phyloP scores from a whole-genome alignment of 2,888 invertebrate genomes.

The Gandaritis pyraliata region DNA sequence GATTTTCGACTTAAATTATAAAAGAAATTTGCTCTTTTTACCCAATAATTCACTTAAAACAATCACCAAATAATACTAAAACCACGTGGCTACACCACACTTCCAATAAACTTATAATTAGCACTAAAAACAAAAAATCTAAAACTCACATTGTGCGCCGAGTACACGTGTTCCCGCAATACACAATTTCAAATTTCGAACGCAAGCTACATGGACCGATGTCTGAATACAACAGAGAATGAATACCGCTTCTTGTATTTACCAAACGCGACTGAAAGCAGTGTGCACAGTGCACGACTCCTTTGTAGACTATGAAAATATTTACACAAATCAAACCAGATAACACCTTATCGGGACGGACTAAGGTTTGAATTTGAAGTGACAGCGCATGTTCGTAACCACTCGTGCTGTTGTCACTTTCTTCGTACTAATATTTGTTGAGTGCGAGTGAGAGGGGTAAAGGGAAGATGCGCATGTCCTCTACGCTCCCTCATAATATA shows the following conservation, averaged over 20 bases:
- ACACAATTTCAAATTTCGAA: slow-evolving; percentile 31
- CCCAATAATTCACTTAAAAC: not conserved
- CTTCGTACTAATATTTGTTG: slow-evolving; percentile 43
- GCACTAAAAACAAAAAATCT: slow-evolving; percentile 19
- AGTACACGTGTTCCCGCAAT: slow-evolving; percentile 39
- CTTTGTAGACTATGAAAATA: slow-evolving; percentile 63
- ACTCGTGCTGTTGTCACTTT: slow-evolving; percentile 59
- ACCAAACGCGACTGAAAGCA: slow-evolving; percentile 53
- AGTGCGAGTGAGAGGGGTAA: slow-evolving; percentile 52
- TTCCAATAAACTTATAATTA: slow-evolving; percentile 10
- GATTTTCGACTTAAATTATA: too few relatives aligned
- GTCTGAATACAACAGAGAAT: slow-evolving; percentile 53
- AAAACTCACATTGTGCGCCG: slow-evolving; percentile 37
- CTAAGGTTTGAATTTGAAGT: slow-evolving; percentile 48
- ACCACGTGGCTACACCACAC: slow-evolving; percentile 17
- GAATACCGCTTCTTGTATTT: slow-evolving; percentile 59
- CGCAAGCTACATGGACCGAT: slow-evolving; percentile 36
- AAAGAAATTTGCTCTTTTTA: too few relatives aligned
- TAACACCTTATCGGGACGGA: slow-evolving; percentile 42
- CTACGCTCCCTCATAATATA: slow-evolving; percentile 51
- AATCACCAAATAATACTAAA: slow-evolving; percentile 13
- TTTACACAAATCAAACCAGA: slow-evolving; percentile 52
- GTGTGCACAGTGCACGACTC: slow-evolving; percentile 53
- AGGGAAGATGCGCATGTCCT: slow-evolving; percentile 65
- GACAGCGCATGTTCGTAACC: slow-evolving; percentile 53